A percentile compares a stretch with the other conserved stretches of the same genome.
phyloP scores from a whole-genome alignment of 2,888 invertebrate genomes.

The Scaptomyza reducta region DNA sequence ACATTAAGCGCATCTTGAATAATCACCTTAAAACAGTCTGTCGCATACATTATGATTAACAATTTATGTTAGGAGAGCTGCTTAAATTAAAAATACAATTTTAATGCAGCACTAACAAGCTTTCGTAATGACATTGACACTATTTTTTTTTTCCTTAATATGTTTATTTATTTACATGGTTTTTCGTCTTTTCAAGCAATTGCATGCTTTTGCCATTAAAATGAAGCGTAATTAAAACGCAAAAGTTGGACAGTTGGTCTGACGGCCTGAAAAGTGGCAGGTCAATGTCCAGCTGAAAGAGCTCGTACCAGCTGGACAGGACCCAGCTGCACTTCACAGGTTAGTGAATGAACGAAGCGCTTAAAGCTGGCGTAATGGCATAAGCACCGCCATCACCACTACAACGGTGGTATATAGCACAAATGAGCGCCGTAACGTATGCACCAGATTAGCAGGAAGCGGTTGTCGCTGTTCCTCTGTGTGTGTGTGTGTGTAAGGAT shows the following conservation, averaged over 20 bases:
- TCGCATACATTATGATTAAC: constrained; percentile 7
- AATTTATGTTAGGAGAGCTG: constrained; percentile 14
- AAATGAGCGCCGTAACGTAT: constrained; percentile 63
- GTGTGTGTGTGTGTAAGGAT: constrained; percentile 5
- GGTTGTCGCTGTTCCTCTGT: constrained; percentile 22
- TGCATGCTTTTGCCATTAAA: constrained; percentile 33
- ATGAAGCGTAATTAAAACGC: constrained; percentile 42
- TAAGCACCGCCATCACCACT: constrained; percentile 11
- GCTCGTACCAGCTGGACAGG: constrained; percentile 25
- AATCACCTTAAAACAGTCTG: neutral
- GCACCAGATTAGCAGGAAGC: constrained; percentile 62
- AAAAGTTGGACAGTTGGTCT: constrained; percentile 2
- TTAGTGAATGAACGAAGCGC: constrained; percentile 44
- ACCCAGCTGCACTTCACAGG: constrained; percentile 43
- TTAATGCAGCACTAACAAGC: constrained; percentile 46
- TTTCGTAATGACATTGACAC: constrained; percentile 42
- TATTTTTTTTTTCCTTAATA: constrained; percentile 5
- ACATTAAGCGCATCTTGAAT: neutral
- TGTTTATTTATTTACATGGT: constrained; percentile 4
- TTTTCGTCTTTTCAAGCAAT: neutral
- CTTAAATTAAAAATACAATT: constrained; percentile 22
- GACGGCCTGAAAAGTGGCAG: constrained; percentile 4
- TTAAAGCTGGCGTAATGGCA: constrained; percentile 60
- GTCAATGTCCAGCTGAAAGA: constrained; percentile 46
- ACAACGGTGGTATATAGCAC: neutral